Conservation (phyloP, 2,797 vertebrate genomes). For the Rhynchonycteris naso region DNA sequence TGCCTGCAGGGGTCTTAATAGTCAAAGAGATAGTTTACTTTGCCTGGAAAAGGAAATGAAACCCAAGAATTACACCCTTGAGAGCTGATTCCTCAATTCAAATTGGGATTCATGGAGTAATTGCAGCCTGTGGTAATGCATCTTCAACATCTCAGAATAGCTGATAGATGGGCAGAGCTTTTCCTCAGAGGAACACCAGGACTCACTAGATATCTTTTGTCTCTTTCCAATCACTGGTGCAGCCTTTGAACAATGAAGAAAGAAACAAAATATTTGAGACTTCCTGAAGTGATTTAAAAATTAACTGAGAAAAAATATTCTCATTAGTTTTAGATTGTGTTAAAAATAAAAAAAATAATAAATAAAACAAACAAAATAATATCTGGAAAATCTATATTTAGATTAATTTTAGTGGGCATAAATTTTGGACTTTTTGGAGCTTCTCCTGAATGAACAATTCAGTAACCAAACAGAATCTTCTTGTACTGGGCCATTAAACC, state of each 20-base stretch:
- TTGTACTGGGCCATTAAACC: not conserved
- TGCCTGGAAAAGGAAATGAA: conserved; percentile 66
- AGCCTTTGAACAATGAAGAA: conserved; percentile 56
- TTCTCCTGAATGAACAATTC: not conserved
- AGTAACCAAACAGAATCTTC: not conserved
- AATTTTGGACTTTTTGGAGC: conserved; percentile 10
- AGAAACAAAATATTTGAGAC: not conserved
- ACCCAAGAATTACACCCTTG: conserved; percentile 60
- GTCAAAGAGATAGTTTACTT: conserved; percentile 55
- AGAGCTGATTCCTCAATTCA: conserved; percentile 67
- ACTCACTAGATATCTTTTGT: not conserved
- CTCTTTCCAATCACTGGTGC: not conserved
- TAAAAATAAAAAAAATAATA: conserved; percentile 29
- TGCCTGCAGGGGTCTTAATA: conserved; percentile 48
- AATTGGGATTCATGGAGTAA: conserved; percentile 76
- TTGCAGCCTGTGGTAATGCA: conserved; percentile 56
- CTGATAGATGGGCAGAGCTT: conserved; percentile 35
- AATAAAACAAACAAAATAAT: not conserved
- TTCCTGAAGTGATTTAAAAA: conserved; percentile 54
- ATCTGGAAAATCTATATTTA: not conserved
- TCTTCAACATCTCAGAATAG: conserved; percentile 66
- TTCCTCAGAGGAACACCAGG: conserved; percentile 40
- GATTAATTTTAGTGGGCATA: not conserved
- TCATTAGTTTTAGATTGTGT: conserved; percentile 22
- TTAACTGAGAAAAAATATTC: not conserved